Base-by-base conservation (phyloP, 2,888 invertebrate genomes). In the Flexamia atlantica region DNA sequence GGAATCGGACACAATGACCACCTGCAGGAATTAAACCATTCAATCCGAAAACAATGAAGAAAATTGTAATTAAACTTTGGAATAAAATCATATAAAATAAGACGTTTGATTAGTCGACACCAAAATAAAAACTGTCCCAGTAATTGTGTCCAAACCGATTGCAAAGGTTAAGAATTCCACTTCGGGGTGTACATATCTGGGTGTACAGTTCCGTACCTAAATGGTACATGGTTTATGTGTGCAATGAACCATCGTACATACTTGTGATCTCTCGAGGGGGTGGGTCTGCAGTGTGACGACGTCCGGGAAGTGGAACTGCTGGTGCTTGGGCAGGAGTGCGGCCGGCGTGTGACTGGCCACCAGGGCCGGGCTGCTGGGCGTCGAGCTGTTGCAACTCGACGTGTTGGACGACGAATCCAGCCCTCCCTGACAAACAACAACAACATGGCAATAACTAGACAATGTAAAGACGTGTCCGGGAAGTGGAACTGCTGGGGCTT, bases 331-430 rank as follows among this genome's bases (percentile, higher is more conserved):
- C 83, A 90, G 88, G 81, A 87, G 84, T 83, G 88, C 85, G 25
- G 86, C 85, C 10, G 86, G 85, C 20, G 87, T 86, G 25, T 83
- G 85, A 89, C 91, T 93, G 89, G 92, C 91, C 88, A 94, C 88
- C 68, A 90, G 92, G 87, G 97, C 98, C 76, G 99, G 98, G 89
- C 97, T 98, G 88, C 98, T 98, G 86, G 98, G 98, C 85, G 98
- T 97, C 84, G 98, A 98, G 90, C 97, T 98, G 91, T 98, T 98
- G 92, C 98, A 98, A 90, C 98, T 98, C 83, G 98, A 98, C 83
- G 97, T 97, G 90, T 96, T 97, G 64, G 98, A 98, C 90, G 97
- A 97, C 87, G 97, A 97, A 91, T 97, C 97, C 28, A 95, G 95
- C 79, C 94, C 92, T 87, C 91, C 93, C 93, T 94, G 90, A 70